Base-by-base conservation (phyloP, 1,140 invertebrate species). In the Drosophila orena region DNA sequence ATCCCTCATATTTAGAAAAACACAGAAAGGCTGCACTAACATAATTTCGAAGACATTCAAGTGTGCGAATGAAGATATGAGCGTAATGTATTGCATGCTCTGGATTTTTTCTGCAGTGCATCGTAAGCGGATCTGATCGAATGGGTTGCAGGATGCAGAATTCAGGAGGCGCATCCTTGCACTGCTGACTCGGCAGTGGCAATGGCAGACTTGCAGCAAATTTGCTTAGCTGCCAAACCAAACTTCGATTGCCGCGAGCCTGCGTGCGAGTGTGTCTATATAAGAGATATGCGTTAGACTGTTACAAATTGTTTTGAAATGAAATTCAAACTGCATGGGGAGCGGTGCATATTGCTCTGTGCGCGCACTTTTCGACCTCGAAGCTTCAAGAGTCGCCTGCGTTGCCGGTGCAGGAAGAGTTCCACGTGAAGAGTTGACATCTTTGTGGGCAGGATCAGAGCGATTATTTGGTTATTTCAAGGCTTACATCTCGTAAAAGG, bases 281-380 rank as follows among this genome's bases (percentile, higher is more conserved):
- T 47, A n/a, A 17, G n/a, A 56, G 43, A 56, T 54, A 55, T 46
- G n/a, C 15, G 17, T 40, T 35, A 66, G 77, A 84, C 79, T 69
- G 79, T 89, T 84, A 89, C 84, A 88, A 88, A 88, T 88, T 88
- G 84, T 88, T 89, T 89, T 88, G 68, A 89, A 88, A 84, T 80
- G 79, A 88, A 84, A 84, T 88, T 89, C 79, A 84, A 84, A 65
- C 73, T 59, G 52, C 61, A 64, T 34, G 34, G 47, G 50, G 49
- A 52, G 38, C 53, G 47, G 2, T 43, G 52, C 59, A 47, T 61
- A 64, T 64, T 60, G 71, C 60, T 64, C 54, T 47, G 52, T 47
- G 66, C 53, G 55, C 30, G 15, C 10, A n/a, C 34, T 38, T 3
- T 12, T 1, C 59, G 58, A 66, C 62, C 62, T 49, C 58, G 64